Evolutionary conservation across 2,113 vertebrate species (phyloP), one percentile per base, ranked within the genome.

Genomic region (Rhadina sibilatrix): DNA sequence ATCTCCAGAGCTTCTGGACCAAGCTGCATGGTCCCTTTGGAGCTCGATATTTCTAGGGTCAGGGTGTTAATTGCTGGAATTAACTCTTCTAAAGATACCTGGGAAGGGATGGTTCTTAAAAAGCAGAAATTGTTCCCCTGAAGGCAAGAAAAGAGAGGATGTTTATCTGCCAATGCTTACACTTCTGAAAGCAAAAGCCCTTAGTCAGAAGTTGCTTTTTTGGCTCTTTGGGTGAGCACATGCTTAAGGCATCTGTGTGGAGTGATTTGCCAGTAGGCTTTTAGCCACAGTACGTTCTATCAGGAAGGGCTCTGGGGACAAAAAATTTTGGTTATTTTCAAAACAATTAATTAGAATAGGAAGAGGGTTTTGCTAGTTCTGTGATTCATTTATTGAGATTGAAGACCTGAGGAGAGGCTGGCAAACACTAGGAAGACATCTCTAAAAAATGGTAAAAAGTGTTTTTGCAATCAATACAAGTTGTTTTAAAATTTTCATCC

Each of bases 381-480:
- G 14, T 78, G 38, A 40, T 7, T 7, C 35, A 77, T 81, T 94
- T 83, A 44, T 64, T 78, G 61, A 31, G 44, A 52, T 60, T 49
- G 66, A 22, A 74, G 59, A 69, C 24, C 20, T 86, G 79, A 92
- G n/a, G 63, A 83, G 42, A 89, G 35, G 35, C 56, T 90, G 68
- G 28, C n/a, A 74, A 88, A 85, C 30, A 50, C 35, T 46, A 81
- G 6, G 5, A 47, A 64, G 25, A 76, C 35, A 49, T 47, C 77
- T 79, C 70, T 94, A 72, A 68, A 86, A 95, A 96, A 88, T 44
- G 14, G n/a, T 71, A 89, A 91, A 59, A 33, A 2, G 14, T 57
- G 54, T 33, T 97, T 96, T 92, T 44, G 31, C 42, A 75, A 83
- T 72, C 92, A 57, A 46, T 78, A 38, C 76, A 84, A 70, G 38